Percentiles rank a stretch among this genome's conserved stretches.
These are phyloP conservation scores for Abramis brama DNA, from an alignment of 2,113 vertebrate genomes.

Conservation along the genomic window DNA sequence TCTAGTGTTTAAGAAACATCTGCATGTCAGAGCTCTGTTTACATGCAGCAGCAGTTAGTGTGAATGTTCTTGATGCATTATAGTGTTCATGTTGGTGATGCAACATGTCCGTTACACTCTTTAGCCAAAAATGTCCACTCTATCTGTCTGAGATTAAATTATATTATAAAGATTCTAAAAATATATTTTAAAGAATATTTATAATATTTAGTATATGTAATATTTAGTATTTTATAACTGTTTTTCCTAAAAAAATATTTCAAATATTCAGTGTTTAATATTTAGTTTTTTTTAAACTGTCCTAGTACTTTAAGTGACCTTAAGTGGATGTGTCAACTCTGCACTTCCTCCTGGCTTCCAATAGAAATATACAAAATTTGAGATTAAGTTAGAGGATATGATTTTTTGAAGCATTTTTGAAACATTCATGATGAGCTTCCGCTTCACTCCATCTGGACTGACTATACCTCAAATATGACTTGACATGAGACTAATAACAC, in stretches of 20 bases:
- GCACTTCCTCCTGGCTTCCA: background rate
- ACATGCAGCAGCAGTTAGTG: background rate
- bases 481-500: background rate
- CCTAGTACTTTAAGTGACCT: background rate
- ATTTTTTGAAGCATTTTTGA: background rate
- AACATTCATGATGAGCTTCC: background rate
- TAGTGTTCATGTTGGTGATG: background rate
- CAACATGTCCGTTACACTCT: too few relatives aligned
- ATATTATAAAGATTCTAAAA: background rate
- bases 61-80: background rate
- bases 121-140: background rate
- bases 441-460: background rate
- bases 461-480: slow-evolving; percentile 4
- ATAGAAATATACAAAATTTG: background rate
- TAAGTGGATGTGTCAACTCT: background rate
- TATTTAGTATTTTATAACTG: background rate
- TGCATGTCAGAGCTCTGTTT: background rate
- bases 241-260: background rate
- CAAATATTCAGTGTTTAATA: background rate
- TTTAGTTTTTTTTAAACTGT: background rate
- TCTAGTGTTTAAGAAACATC: slow-evolving; percentile 46
- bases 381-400: background rate
- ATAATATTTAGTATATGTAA: background rate
- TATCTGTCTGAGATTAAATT: background rate
- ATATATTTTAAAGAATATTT: background rate